Base-by-base conservation (phyloP, 1,140 invertebrate genomes). In the Aphaenogaster ashmeadi region DNA sequence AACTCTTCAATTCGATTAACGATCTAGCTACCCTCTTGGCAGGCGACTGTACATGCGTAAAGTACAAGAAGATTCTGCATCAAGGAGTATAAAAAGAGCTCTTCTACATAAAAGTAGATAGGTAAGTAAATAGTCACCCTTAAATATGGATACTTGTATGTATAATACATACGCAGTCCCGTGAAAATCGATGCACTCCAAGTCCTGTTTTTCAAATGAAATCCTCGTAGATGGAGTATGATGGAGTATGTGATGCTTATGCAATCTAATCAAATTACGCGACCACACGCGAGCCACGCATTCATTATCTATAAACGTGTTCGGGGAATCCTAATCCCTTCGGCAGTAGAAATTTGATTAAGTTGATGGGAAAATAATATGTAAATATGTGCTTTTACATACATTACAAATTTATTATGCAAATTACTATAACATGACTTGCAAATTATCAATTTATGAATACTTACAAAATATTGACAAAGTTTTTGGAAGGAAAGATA, bases 41-140 rank as follows among this genome's bases (percentile, higher is more conserved):
- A 90, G 86, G 88, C 89, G 81, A 64, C 79, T 85, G 86, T 90
- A 83, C 89, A 90, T 90, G 89, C 89, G 88, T 79, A 81, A 89
- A 89, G 58, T 67, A 80, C 58, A 36, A 75, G 83, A 88, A 75
- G 86, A 90, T 87, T 85, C 67, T 85, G 60, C 41, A 66, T 67
- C 11, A 52, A 86, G 62, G 75, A 72, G 50, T 52, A 71, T 84
- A 78, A 67, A 83, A 77, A 78, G 56, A 78, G 56, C 77, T 90
- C 72, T 87, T 88, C 87, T 87, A 88, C 77, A 52, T 90, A 89
- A 74, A 89, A 85, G 80, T 69, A 87, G 89, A 84, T 56, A 91
- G 88, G 64, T 71, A 74, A 66, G 60, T 75, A 90, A 84, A 88
- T 85, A 86, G 54, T 86, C 77, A 85, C 66, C 72, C 56, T 60